Base-by-base conservation (phyloP, 2,797 vertebrate genomes). In the Microcaecilia unicolor region DNA sequence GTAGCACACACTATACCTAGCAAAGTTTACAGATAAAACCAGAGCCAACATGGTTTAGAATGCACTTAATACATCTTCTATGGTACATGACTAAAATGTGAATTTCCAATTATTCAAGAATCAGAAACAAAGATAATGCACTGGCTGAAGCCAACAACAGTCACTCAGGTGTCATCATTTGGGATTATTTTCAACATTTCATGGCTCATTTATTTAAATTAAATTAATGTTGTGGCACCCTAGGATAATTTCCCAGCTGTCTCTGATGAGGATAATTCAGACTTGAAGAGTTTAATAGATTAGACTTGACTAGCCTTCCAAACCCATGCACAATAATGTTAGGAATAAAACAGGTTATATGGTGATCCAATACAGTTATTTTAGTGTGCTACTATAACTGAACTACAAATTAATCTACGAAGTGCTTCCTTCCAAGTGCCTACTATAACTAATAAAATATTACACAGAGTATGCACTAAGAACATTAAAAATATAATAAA, bases 151-250 rank as follows among this genome's bases (percentile, higher is more conserved):
- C 17, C 65, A 59, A 64, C 59, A 50, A 51, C 38, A 50, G 41
- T 32, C 48, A 59, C 60, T 60, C 61, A 64, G 64, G 64, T 67
- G 45, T 51, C 58, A 55, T 47, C 53, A 50, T 21, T 36, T 48
- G 61, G 66, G 70, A 74, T 67, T 65, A 51, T 67, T 74, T 73
- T 67, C 64, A 61, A 44, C 43, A 52, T 44, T 69, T 67, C 70
- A 61, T 34, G 58, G 62, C 63, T 74, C 64, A 61, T 72, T 76
- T 77, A 59, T 58, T 72, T 55, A 67, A 69, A 74, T 74, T 71
- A 61, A 74, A 67, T 69, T 49, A 70, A 62, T 58, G 54, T 60
- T 60, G 41, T 64, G 56, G 62, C 35, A 62, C 46, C 34, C 15
- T 7, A 52, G 59, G 50, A 64, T 69, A 44, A 64, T 67, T 74